phyloP scores from a whole-genome alignment of 2,888 invertebrate genomes.

The Antheraea assamensis region DNA sequence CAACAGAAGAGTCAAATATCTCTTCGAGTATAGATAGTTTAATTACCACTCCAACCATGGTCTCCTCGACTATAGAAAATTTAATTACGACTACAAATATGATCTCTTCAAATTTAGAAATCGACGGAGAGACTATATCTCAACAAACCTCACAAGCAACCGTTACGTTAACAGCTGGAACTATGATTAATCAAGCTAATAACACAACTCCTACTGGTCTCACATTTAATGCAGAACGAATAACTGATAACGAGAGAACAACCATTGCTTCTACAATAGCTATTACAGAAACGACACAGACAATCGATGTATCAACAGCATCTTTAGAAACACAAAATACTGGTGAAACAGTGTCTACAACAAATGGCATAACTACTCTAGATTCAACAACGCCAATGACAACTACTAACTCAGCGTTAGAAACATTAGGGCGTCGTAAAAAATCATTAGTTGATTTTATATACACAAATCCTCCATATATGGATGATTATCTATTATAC shows the following conservation, averaged over 20 bases:
- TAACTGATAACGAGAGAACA: conserved; percentile 24
- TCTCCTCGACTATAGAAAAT: conserved; percentile 1
- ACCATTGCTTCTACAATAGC: conserved; percentile 15
- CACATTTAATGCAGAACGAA: conserved; percentile 25
- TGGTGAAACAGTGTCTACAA: conserved; percentile 21
- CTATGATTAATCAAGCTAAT: conserved; percentile 17
- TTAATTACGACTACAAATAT: conserved; percentile 28
- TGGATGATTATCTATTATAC: conserved; percentile 64
- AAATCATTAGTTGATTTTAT: conserved; percentile 72
- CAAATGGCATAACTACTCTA: conserved; percentile 34
- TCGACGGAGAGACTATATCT: conserved; percentile 36
- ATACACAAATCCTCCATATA: conserved; percentile 65
- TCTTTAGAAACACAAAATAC: conserved; percentile 24
- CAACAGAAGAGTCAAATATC: not conserved
- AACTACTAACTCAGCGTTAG: conserved; percentile 49
- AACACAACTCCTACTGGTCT: conserved; percentile 21
- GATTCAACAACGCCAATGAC: conserved; percentile 35
- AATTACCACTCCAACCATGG: conserved; percentile 26
- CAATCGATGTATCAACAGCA: conserved; percentile 22
- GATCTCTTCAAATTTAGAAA: conserved; percentile 21
- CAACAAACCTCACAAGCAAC: conserved; percentile 40
- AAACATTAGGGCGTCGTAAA: conserved; percentile 65
- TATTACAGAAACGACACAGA: conserved; percentile 12
- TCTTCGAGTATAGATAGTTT: conserved; percentile 21
- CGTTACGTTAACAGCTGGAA: conserved; percentile 36